Evolutionary conservation across 2,888 invertebrate species (phyloP).

Genomic region (Cylloceria caligata): DNA sequence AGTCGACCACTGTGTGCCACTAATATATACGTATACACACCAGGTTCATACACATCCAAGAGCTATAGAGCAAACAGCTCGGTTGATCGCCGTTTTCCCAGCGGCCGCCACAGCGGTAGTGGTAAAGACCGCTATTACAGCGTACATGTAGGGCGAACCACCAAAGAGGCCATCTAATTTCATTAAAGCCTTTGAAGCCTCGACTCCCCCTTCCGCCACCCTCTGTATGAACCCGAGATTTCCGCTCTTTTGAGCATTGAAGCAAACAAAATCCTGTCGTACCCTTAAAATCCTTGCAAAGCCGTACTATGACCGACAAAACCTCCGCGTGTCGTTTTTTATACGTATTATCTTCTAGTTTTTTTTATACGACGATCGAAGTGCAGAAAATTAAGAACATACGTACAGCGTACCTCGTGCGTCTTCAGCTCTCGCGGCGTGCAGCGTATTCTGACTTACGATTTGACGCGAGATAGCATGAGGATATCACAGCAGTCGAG

Average conservation of each 20-base stretch:
- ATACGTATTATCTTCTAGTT: slow-evolving; percentile 20
- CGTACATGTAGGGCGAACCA: slow-evolving; percentile 71
- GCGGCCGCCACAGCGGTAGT: slow-evolving; percentile 60
- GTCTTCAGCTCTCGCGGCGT: not conserved
- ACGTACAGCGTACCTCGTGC: not conserved
- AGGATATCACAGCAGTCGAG: slow-evolving; percentile 67
- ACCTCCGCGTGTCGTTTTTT: not conserved
- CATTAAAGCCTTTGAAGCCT: slow-evolving; percentile 76
- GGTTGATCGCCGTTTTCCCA: slow-evolving; percentile 66
- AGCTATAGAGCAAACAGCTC: slow-evolving; percentile 38
- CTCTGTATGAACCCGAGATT: slow-evolving; percentile 31
- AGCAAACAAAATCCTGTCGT: slow-evolving; percentile 65
- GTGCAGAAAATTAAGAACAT: not conserved
- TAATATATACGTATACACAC: slow-evolving; percentile 20
- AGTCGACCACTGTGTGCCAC: not conserved
- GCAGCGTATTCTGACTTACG: slow-evolving; percentile 15
- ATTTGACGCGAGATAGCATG: slow-evolving; percentile 55
- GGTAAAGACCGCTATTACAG: slow-evolving; percentile 75
- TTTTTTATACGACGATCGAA: slow-evolving; percentile 12
- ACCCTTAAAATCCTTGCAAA: slow-evolving; percentile 9
- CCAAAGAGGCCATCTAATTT: slow-evolving; percentile 79
- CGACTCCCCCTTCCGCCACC: slow-evolving; percentile 6
- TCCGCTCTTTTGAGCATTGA: slow-evolving; percentile 27
- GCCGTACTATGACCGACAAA: slow-evolving; percentile 22
- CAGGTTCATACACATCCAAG: slow-evolving; percentile 13